These are phyloP conservation scores for Pseudopleuronectes americanus DNA, from an alignment of 2,797 vertebrate genomes.

Conservation along the genomic window DNA sequence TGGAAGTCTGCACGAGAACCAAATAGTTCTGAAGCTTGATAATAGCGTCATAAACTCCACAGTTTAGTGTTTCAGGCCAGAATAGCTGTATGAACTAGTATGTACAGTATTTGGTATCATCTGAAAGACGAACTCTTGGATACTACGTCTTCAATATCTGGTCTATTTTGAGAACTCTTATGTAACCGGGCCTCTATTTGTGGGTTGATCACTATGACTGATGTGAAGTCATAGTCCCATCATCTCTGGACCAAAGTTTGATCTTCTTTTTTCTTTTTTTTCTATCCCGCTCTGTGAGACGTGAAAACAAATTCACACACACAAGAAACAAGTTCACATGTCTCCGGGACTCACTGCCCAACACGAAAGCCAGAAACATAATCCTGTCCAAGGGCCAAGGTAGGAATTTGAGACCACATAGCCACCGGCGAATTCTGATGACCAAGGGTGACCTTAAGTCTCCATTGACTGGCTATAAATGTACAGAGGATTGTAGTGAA, in stretches of 20 bases:
- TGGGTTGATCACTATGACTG: conserved; percentile 19
- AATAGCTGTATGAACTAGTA: conserved; percentile 49
- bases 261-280: background rate
- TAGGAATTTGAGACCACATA: conserved; percentile 43
- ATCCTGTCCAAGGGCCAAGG: conserved; percentile 31
- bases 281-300: background rate
- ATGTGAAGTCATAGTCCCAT: background rate
- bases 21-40: conserved; percentile 54
- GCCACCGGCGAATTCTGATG: conserved; percentile 20
- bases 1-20: conserved; percentile 26
- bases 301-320: background rate
- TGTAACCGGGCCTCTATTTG: conserved; percentile 47
- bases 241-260: background rate
- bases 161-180: conserved; percentile 64
- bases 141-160: conserved; percentile 57
- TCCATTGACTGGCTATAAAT: conserved; percentile 25
- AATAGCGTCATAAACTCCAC: conserved; percentile 56
- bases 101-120: conserved; percentile 69
- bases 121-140: conserved; percentile 66
- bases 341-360: conserved; percentile 26
- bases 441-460: conserved; percentile 25
- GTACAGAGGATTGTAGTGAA: conserved; percentile 22
- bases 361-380: conserved; percentile 39
- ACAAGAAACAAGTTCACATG: conserved; percentile 22
- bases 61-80: conserved; percentile 43